Evolutionary conservation across 2,888 invertebrate genomes (phyloP).

Genomic region (Hirtodrosophila confusa): DNA sequence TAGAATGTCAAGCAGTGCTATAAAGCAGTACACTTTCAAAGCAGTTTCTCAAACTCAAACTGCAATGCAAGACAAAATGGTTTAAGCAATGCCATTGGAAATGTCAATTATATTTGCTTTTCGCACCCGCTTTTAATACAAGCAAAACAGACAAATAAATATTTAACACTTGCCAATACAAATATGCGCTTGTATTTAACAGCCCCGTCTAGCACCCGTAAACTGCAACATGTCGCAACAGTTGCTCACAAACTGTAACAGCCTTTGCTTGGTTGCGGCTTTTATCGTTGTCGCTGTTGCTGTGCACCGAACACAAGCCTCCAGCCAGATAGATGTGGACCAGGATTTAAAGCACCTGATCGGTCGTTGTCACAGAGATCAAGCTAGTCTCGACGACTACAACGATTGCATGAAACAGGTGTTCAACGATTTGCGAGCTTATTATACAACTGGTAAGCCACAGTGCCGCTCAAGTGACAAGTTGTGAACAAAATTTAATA

Average conservation of each 20-base stretch:
- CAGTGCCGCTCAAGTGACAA: background rate
- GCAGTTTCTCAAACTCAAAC: background rate
- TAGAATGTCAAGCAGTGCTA: conserved; percentile 9
- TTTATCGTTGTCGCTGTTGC: background rate
- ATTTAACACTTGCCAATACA: conserved; percentile 21
- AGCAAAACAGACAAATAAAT: conserved; percentile 17
- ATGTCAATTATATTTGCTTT: conserved; percentile 11
- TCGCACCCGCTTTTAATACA: conserved; percentile 9
- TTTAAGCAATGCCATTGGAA: conserved; percentile 1
- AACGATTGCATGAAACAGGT: conserved; percentile 90
- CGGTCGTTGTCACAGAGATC: conserved; percentile 86
- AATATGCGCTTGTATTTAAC: conserved; percentile 47
- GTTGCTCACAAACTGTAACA: conserved; percentile 52
- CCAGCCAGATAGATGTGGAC: conserved; percentile 72
- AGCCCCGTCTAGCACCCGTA: conserved; percentile 1
- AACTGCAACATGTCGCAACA: conserved; percentile 46
- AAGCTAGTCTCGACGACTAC: conserved; percentile 85
- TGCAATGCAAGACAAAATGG: background rate
- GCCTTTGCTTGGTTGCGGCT: conserved; percentile 1
- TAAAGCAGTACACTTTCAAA: background rate
- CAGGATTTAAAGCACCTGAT: conserved; percentile 84
- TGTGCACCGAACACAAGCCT: conserved; percentile 38
- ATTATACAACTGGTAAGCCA: conserved; percentile 89
- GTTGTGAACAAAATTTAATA: background rate
- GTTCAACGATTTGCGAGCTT: conserved; percentile 89